A percentile compares a stretch with the other conserved stretches of the same genome.
Evolutionary conservation across 2,113 vertebrate genomes (phyloP).

Genomic region (Chauna torquata): DNA sequence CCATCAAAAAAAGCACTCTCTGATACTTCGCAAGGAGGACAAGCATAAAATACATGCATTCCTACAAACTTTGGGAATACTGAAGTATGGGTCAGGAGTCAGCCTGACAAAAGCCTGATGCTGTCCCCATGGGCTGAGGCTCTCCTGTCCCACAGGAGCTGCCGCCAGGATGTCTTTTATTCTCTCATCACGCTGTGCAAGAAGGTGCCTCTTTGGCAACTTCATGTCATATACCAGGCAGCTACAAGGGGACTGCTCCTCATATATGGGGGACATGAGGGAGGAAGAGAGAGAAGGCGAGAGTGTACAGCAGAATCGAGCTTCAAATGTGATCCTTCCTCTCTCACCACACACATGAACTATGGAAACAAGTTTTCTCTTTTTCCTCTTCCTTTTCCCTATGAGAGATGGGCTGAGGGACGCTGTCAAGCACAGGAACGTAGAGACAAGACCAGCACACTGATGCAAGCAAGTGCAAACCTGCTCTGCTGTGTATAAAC

Average conservation of each 20-base stretch:
- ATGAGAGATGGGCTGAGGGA: neutral
- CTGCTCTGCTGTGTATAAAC: neutral
- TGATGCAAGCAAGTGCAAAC: neutral
- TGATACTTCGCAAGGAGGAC: neutral
- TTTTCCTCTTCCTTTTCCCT: neutral
- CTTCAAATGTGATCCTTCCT: neutral
- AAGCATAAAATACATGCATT: neutral
- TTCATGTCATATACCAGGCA: fast-evolving
- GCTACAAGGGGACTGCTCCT: neutral
- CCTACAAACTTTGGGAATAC: neutral
- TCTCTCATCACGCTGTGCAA: neutral
- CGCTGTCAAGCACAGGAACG: neutral
- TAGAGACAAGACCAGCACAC: neutral
- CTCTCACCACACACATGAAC: neutral
- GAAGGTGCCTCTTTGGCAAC: neutral
- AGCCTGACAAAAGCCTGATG: neutral
- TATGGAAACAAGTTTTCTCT: neutral
- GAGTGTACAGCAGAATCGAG: neutral
- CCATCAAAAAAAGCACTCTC: neutral
- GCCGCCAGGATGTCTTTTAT: neutral
- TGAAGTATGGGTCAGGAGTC: neutral
- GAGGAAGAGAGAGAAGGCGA: neutral
- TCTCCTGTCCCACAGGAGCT: neutral
- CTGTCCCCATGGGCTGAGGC: neutral
- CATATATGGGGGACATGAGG: neutral